Evolutionary conservation across 1,140 invertebrate species (phyloP).

Genomic region (Pentalonia nigronervosa): DNA sequence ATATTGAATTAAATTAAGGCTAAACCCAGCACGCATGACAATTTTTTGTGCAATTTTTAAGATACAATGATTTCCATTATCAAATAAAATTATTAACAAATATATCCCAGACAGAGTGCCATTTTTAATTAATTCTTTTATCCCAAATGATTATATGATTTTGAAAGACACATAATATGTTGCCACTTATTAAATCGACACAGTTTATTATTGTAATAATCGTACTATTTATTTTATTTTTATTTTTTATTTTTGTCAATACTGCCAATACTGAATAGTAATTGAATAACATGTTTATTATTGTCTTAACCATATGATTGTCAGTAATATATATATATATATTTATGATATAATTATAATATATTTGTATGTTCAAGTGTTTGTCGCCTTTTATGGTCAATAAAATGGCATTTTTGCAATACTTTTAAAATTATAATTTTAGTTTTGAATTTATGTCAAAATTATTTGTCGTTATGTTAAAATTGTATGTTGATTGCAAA

Average conservation of each 20-base stretch:
- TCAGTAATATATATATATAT: constrained; percentile 22
- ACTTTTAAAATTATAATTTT: constrained; percentile 39
- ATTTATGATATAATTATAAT: constrained; percentile 36
- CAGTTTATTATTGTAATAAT: constrained; percentile 52
- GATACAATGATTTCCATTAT: not conserved
- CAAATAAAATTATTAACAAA: not conserved
- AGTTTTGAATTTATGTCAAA: constrained; percentile 37
- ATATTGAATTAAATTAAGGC: constrained; percentile 44
- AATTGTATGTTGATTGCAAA: constrained; percentile 36
- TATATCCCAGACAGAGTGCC: constrained; percentile 40
- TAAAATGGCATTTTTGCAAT: constrained; percentile 41
- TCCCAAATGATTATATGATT: not conserved
- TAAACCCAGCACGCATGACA: constrained; percentile 45
- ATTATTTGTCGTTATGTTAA: constrained; percentile 27
- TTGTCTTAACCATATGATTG: constrained; percentile 43
- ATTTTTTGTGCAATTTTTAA: constrained; percentile 47
- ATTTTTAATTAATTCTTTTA: constrained; percentile 35
- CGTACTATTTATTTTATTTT: not conserved
- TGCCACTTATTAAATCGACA: constrained; percentile 45
- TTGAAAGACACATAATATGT: constrained; percentile 19
- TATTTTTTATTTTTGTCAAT: constrained; percentile 32
- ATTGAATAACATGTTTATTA: constrained; percentile 39
- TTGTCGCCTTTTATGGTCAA: constrained; percentile 50
- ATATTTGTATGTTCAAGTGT: constrained; percentile 48
- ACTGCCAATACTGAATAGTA: not conserved